phyloP scores from a whole-genome alignment of 2,113 vertebrate genomes.

The Suncus etruscus region DNA sequence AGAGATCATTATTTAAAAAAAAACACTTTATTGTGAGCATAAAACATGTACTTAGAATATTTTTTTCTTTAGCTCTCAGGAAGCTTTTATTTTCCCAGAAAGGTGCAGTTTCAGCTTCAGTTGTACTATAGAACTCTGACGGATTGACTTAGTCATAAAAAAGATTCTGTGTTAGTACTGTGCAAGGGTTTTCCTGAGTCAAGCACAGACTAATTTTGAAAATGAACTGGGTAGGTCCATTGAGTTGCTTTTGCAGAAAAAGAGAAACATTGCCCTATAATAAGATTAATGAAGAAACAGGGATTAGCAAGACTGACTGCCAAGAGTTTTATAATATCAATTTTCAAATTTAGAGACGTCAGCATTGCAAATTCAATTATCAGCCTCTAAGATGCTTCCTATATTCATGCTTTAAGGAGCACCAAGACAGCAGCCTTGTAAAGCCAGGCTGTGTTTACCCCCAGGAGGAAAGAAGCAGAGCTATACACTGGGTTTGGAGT shows the following conservation, averaged over 20 bases:
- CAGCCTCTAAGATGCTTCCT: conserved; percentile 47
- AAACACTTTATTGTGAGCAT: not conserved
- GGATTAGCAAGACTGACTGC: not conserved
- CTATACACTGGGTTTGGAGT: not conserved
- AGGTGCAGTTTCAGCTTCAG: not conserved
- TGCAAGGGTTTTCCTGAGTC: not conserved
- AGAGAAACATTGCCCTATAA: conserved; percentile 1
- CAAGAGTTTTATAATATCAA: not conserved
- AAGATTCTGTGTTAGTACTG: not conserved
- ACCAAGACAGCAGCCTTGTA: not conserved
- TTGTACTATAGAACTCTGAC: not conserved
- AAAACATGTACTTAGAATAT: not conserved
- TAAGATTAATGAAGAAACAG: conserved; percentile 10
- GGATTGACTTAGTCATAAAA: conserved; percentile 22
- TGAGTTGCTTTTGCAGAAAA: not conserved
- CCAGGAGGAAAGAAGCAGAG: not conserved
- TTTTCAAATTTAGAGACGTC: conserved; percentile 17
- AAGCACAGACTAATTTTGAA: conserved; percentile 14
- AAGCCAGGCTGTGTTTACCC: not conserved
- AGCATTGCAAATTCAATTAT: conserved; percentile 8
- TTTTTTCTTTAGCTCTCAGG: not conserved
- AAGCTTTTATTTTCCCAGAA: conserved; percentile 1
- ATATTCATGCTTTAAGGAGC: not conserved
- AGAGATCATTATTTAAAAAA: too few relatives aligned
- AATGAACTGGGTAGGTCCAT: not conserved